Conservation (phyloP, 1,140 invertebrate genomes). For the Reticulitermes speratus region DNA sequence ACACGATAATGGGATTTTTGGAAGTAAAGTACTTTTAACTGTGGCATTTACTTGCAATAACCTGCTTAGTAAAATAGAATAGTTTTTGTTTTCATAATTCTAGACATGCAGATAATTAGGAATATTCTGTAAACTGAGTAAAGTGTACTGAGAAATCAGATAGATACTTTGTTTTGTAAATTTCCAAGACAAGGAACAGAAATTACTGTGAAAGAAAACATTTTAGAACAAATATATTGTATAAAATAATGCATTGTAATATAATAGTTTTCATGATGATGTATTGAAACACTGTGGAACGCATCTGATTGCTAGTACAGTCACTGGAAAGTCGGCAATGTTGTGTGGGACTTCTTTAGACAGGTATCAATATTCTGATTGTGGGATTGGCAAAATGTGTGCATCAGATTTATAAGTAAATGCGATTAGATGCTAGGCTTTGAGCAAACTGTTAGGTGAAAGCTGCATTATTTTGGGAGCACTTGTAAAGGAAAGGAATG, state of each 20-base stretch:
- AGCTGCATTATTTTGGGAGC: not conserved
- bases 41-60: not conserved
- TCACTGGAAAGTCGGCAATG: not conserved
- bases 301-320: not conserved
- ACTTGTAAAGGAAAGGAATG: conserved; percentile 22
- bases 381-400: not conserved
- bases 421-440: not conserved
- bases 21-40: not conserved
- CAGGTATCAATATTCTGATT: not conserved
- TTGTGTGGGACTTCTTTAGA: not conserved
- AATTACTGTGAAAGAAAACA: not conserved
- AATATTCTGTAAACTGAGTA: conserved; percentile 5
- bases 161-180: not conserved
- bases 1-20: not conserved
- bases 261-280: conserved; percentile 16
- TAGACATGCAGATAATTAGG: not conserved
- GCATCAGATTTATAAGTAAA: not conserved
- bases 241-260: not conserved
- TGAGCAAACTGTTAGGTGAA: conserved; percentile 15
- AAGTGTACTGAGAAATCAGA: not conserved
- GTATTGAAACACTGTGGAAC: not conserved
- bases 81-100: conserved; percentile 10
- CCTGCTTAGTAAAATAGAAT: not conserved
- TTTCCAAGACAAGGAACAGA: not conserved
- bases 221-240: not conserved